Percentiles rank a stretch among this genome's conserved stretches.
Evolutionary conservation across 1,140 invertebrate species (phyloP).

Genomic region (Sogatella furcifera): DNA sequence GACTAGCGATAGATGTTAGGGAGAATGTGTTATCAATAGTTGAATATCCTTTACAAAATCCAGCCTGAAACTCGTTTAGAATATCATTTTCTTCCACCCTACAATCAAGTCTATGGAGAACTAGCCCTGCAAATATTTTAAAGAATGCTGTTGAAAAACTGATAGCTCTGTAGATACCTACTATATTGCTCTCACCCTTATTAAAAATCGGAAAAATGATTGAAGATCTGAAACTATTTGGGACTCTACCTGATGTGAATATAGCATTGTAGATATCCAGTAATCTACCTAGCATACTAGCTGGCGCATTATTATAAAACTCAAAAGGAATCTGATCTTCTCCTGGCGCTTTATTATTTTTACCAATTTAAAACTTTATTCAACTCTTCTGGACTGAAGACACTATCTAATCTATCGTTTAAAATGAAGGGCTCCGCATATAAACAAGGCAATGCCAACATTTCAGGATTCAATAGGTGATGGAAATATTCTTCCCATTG

Average conservation of each 20-base stretch:
- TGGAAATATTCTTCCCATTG: not conserved
- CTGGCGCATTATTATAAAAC: not conserved
- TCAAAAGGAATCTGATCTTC: not conserved
- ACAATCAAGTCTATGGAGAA: conserved; percentile 13
- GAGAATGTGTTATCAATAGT: no score
- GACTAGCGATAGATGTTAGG: not conserved
- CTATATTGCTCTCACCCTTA: conserved; percentile 13
- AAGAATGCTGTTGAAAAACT: conserved; percentile 17
- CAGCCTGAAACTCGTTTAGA: conserved; percentile 21
- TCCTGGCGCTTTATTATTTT: conserved; percentile 2
- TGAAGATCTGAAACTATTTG: not conserved
- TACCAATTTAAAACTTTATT: not conserved
- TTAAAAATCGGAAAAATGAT: conserved; percentile 11
- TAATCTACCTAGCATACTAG: not conserved
- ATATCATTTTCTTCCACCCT: conserved; percentile 18
- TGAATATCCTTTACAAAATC: conserved; percentile 7
- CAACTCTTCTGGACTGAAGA: not conserved
- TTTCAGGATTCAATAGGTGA: not conserved
- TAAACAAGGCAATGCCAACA: not conserved
- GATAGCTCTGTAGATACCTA: conserved; percentile 21
- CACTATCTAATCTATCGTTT: not conserved
- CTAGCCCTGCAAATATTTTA: conserved; percentile 22
- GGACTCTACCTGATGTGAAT: conserved; percentile 6
- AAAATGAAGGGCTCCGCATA: not conserved
- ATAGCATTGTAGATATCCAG: not conserved